A percentile compares a stretch with the other conserved stretches of the same genome.
Evolutionary conservation across 2,888 invertebrate genomes (phyloP).

Genomic region (Cheilosia vulpina): DNA sequence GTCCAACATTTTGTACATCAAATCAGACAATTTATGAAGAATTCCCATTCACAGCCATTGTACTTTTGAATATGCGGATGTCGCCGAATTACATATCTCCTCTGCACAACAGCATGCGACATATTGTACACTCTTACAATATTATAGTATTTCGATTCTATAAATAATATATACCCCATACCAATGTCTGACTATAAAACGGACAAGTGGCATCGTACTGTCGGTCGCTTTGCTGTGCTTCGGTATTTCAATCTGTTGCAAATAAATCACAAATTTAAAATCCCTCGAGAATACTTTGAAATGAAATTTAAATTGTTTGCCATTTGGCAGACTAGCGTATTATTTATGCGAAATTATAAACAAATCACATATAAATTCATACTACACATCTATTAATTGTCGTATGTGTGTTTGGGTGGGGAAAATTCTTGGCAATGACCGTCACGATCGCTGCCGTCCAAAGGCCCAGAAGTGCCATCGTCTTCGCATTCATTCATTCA

Average conservation of each 20-base stretch:
- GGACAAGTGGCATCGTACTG: slow-evolving; percentile 34
- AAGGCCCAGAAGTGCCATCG: slow-evolving; percentile 56
- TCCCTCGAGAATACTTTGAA: slow-evolving; percentile 52
- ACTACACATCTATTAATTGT: neutral
- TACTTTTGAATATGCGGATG: slow-evolving; percentile 20
- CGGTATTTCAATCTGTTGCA: slow-evolving; percentile 73
- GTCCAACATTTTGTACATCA: neutral
- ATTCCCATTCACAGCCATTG: slow-evolving; percentile 5
- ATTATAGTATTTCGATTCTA: neutral
- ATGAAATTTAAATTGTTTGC: slow-evolving; percentile 65
- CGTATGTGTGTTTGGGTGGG: slow-evolving; percentile 12
- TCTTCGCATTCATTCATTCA: slow-evolving; percentile 54
- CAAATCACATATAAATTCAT: slow-evolving; percentile 26
- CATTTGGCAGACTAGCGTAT: slow-evolving; percentile 61
- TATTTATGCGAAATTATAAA: slow-evolving; percentile 64
- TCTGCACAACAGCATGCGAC: neutral
- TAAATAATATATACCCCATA: slow-evolving; percentile 15
- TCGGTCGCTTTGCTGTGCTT: slow-evolving; percentile 14
- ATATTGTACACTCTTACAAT: neutral
- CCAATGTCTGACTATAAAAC: slow-evolving; percentile 20
- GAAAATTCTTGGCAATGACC: slow-evolving; percentile 74
- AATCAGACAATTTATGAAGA: neutral
- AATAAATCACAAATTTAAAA: slow-evolving; percentile 70
- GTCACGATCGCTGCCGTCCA: slow-evolving; percentile 49
- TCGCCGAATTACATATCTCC: neutral